Percentiles rank a stretch among this genome's conserved stretches.
Conservation (phyloP, 2,888 invertebrate species). For the Eucera pruinosa region DNA sequence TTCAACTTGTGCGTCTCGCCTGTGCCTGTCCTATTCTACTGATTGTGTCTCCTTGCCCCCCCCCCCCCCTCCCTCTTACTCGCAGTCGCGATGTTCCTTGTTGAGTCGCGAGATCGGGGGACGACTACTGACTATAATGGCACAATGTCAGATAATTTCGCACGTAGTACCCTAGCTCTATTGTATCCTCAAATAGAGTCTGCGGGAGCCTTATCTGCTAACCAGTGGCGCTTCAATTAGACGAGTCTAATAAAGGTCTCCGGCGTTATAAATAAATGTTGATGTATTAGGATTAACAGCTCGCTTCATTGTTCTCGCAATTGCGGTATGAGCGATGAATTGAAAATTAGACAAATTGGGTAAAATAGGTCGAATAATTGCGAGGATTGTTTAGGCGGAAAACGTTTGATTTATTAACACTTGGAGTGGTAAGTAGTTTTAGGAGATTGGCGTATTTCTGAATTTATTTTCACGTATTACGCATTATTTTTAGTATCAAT, state of each 20-base stretch:
- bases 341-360: not conserved
- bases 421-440: too few relatives aligned
- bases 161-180: conserved; percentile 55
- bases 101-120: conserved; percentile 56
- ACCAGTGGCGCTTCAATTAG: conserved; percentile 52
- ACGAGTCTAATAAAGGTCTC: conserved; percentile 22
- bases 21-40: conserved; percentile 30
- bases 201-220: conserved; percentile 43
- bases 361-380: too few relatives aligned
- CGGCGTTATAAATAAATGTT: conserved; percentile 40
- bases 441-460: too few relatives aligned
- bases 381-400: not conserved
- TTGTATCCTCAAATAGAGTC: conserved; percentile 51
- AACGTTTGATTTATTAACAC: too few relatives aligned
- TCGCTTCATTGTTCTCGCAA: not conserved
- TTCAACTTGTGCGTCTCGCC: conserved; percentile 39
- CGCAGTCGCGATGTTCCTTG: conserved; percentile 20
- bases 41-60: too few relatives aligned
- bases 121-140: conserved; percentile 52
- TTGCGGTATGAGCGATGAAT: conserved; percentile 4
- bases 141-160: conserved; percentile 70
- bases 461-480: too few relatives aligned
- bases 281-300: conserved; percentile 12
- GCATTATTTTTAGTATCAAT: too few relatives aligned
- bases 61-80: conserved; percentile 25